Evolutionary conservation across 2,113 vertebrate species (phyloP).

Genomic region (Elaphurus davidianus): DNA sequence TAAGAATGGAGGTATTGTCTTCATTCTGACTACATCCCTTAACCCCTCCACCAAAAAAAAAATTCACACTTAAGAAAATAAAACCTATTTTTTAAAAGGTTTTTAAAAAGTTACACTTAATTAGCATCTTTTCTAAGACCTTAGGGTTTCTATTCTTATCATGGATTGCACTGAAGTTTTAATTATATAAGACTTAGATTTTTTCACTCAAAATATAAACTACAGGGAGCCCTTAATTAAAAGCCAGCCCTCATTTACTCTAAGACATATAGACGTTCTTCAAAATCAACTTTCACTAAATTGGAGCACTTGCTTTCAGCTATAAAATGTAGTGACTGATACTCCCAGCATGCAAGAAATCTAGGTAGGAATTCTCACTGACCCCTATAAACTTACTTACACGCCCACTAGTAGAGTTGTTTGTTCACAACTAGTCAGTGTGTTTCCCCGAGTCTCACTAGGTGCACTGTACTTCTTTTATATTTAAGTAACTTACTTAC

Average conservation of each 20-base stretch:
- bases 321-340: background rate
- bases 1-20: background rate
- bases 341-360: background rate
- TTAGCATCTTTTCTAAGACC: background rate
- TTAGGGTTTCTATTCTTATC: background rate
- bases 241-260: background rate
- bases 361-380: background rate
- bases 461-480: background rate
- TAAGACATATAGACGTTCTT: background rate
- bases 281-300: background rate
- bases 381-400: accelerated
- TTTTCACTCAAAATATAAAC: background rate
- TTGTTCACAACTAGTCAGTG: background rate
- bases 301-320: background rate
- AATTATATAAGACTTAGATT: background rate
- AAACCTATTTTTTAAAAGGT: background rate
- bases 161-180: background rate
- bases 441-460: background rate
- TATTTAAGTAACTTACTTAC: background rate
- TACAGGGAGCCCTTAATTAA: background rate
- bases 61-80: background rate
- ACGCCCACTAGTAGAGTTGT: background rate
- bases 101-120: background rate
- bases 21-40: background rate
- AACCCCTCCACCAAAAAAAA: background rate